Evolutionary conservation across 2,113 vertebrate genomes (phyloP), one percentile per base, ranked within the genome.

Genomic region (Mesembrinibis cayennensis): DNA sequence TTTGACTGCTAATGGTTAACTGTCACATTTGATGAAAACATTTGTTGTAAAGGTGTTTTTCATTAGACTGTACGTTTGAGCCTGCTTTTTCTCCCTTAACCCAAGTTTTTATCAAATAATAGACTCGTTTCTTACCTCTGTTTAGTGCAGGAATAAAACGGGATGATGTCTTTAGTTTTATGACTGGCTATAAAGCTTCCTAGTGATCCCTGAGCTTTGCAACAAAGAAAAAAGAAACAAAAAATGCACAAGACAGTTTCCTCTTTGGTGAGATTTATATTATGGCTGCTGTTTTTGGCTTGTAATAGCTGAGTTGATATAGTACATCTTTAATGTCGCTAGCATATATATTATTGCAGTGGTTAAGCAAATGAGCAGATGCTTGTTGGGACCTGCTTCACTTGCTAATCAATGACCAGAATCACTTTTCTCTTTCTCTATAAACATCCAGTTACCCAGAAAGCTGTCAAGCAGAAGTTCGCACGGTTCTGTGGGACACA

Each of bases 391-490:
- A 79, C 74, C 65, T 87, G 69, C 56, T 89, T 91, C 67, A 27
- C 45, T 63, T 92, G 79, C 90, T 26, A 26, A 74, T 93, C 73
- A 50, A 59, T 92, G 77, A 87, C 30, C 18, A 92, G 67, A 82
- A 44, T 89, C 63, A 50, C 25, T 94, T 92, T 92, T 91, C 78
- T 82, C 62, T 91, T 84, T 76, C 66, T 71, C 79, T 89, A 56
- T 74, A 69, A 95, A 92, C 83, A 91, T 67, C 34, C 72, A 90
- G 77, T 94, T 92, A 74, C 88, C 72, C 93, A 86, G 90, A 92
- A 90, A 95, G 76, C 42, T 55, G 45, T 63, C 80, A 84, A 86
- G 76, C 38, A 95, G 85, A 87, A 87, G 62, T 87, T 86, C 3
- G 11, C 47, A 56, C 0, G 2, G 32, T 89, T 96, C 90, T 86